Percentiles rank a stretch among this genome's conserved stretches.
Conservation (phyloP, 2,113 vertebrate species). For the Plestiodon gilberti region DNA sequence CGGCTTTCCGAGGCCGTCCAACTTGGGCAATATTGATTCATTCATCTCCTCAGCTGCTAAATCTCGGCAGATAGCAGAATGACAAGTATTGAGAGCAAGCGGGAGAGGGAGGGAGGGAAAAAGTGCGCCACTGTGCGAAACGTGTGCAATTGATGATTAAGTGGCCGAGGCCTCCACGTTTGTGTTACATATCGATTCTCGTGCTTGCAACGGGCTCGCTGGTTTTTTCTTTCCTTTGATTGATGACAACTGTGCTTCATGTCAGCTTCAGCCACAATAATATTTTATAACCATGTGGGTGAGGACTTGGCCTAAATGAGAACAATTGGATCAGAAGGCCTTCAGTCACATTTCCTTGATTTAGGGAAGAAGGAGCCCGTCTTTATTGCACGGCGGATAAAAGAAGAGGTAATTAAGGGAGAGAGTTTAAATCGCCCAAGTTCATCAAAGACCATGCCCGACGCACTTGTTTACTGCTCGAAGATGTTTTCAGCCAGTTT, state of each 20-base stretch:
- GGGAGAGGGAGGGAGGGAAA: neutral
- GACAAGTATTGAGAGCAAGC: constrained; percentile 2
- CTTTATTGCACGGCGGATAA: constrained; percentile 80
- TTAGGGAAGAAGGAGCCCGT: constrained; percentile 68
- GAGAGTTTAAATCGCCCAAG: constrained; percentile 87
- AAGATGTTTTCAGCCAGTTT: constrained; percentile 54
- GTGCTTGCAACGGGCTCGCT: neutral
- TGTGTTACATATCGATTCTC: constrained; percentile 70
- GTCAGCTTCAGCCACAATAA: constrained; percentile 67
- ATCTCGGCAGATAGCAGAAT: constrained; percentile 49
- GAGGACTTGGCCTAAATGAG: constrained; percentile 75
- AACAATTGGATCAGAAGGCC: constrained; percentile 80
- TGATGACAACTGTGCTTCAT: constrained; percentile 67
- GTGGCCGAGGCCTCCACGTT: constrained; percentile 44
- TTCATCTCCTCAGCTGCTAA: constrained; percentile 58
- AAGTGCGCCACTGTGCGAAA: constrained; percentile 42
- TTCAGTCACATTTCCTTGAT: constrained; percentile 78
- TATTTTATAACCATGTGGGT: constrained; percentile 71
- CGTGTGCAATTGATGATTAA: constrained; percentile 62
- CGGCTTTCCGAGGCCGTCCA: constrained; percentile 34
- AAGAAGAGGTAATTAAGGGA: constrained; percentile 87
- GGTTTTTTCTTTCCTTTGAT: constrained; percentile 47
- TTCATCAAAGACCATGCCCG: constrained; percentile 86
- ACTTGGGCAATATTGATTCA: constrained; percentile 45
- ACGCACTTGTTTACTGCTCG: constrained; percentile 57